phyloP scores from a whole-genome alignment of 1,140 invertebrate genomes.

The Zeugodacus cucurbitae region DNA sequence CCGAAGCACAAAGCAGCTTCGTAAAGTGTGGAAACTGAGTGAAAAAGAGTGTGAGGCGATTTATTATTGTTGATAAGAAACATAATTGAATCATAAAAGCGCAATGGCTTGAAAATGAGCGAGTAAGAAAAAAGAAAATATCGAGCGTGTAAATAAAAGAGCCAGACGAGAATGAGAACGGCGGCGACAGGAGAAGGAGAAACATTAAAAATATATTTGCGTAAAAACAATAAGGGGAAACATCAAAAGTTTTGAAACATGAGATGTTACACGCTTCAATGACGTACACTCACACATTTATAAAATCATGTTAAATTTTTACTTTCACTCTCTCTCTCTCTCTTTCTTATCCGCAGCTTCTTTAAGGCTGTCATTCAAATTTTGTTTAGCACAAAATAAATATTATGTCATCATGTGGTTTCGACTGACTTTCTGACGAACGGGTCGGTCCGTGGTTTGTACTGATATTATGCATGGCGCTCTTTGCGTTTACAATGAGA shows the following conservation, averaged over 20 bases:
- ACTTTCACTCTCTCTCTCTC: neutral
- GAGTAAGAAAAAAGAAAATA: neutral
- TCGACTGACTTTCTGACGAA: neutral
- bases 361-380: neutral
- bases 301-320: neutral
- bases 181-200: neutral
- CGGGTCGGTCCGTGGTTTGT: too few relatives aligned
- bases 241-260: neutral
- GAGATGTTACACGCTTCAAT: neutral
- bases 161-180: neutral
- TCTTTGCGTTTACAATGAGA: too few relatives aligned
- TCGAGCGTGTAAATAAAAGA: neutral
- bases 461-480: too few relatives aligned
- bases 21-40: neutral
- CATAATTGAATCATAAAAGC: neutral
- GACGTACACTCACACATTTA: neutral
- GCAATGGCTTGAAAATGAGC: neutral
- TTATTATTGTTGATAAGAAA: slow-evolving; percentile 18
- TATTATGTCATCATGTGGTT: neutral
- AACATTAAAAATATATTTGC: neutral
- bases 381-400: neutral
- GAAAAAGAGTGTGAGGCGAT: neutral
- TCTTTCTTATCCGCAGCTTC: neutral
- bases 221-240: neutral
- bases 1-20: neutral